phyloP scores from a whole-genome alignment of 2,113 vertebrate genomes.

The Cyrtonyx montezumae region DNA sequence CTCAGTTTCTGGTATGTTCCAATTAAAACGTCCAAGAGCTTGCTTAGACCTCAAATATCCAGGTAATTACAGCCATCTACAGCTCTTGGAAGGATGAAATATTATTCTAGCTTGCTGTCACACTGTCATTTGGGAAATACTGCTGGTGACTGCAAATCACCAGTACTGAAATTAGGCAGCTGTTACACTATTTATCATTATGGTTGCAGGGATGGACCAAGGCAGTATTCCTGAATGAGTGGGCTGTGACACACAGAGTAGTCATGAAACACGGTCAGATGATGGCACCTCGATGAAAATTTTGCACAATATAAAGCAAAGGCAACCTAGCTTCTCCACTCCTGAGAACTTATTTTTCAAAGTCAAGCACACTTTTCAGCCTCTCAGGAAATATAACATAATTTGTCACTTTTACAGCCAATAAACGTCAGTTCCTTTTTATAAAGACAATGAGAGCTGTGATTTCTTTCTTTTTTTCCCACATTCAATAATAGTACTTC shows the following conservation, averaged over 20 bases:
- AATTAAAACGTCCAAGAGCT: background rate
- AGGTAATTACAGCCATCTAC: conserved; percentile 4
- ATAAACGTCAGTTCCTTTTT: background rate
- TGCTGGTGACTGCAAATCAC: background rate
- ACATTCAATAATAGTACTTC: background rate
- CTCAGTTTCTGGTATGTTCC: background rate
- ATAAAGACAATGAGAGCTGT: background rate
- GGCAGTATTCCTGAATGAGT: background rate
- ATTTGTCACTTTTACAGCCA: background rate
- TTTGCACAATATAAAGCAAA: conserved; percentile 28
- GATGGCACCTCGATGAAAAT: background rate
- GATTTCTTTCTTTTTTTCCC: background rate
- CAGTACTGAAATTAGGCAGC: background rate
- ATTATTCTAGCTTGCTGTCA: conserved; percentile 15
- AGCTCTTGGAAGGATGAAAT: background rate
- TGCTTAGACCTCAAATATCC: background rate
- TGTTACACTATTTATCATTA: background rate
- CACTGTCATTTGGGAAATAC: background rate
- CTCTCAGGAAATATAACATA: background rate
- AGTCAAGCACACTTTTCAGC: background rate
- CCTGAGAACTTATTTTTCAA: background rate
- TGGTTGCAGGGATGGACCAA: background rate
- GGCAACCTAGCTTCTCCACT: background rate
- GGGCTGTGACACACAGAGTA: background rate
- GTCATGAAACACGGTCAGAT: background rate